Base-by-base conservation (phyloP, 2,888 invertebrate genomes). In the Hanleya hanleyi region DNA sequence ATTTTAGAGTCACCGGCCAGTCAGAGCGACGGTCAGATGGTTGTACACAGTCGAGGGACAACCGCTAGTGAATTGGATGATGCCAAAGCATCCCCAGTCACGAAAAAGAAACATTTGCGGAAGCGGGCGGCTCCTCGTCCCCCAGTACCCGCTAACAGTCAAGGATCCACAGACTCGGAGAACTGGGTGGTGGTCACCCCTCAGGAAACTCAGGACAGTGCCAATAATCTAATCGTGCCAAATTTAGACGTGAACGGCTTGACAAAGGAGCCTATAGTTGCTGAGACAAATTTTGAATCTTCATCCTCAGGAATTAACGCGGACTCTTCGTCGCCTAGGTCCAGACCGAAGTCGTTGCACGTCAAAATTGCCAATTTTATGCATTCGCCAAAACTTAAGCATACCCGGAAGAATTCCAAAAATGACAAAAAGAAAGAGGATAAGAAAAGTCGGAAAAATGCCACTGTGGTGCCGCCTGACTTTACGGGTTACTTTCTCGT, bases 401-500 rank as follows among this genome's bases (percentile, higher is more conserved):
- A 64, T 29, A 35, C 22, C 3, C 18, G 64, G n/a, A 64, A 64
- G 36, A 64, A 64, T 37, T 64, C 64, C 33, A 64, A 64, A n/a
- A 22, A 57, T 26, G 38, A 37, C 3, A 64, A 64, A 64, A 37
- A 37, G 18, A 64, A 64, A 37, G 35, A n/a, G 38, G 64, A 64
- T 18, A 64, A 64, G 29, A 64, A 26, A 64, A 37, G 26, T 64
- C 35, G 38, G 15, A 35, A 64, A 37, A 15, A 37, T 37, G 26
- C n/a, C 22, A 37, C 18, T 37, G 33, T 32, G 15, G 64, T 35
- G n/a, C 18, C 29, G 18, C 35, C 36, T 3, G 33, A 35, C 18
- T 32, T n/a, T 1, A 22, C 2, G 35, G 38, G 36, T 64, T 37
- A n/a, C 36, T 37, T 64, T 33, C 71, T 75, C 66, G 78, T 73